Base-by-base conservation (phyloP, 2,113 vertebrate genomes). In the Silurus asotus region DNA sequence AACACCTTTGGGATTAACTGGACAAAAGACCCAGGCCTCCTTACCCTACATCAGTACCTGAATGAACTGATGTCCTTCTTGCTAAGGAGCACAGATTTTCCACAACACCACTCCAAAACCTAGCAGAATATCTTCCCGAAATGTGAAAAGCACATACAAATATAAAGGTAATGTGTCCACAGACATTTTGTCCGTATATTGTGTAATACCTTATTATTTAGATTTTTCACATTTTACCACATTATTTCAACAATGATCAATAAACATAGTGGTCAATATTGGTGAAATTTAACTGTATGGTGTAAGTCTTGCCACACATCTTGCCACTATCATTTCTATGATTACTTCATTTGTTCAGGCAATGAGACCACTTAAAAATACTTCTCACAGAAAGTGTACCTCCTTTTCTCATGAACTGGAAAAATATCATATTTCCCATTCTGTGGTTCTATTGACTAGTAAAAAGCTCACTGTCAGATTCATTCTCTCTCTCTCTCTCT, bases 361-460 rank as follows among this genome's bases (percentile, higher is more conserved):
- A 74, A 83, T 79, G 37, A 87, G 48, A 19, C 37, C 80, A 80
- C 53, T 15, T 20, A 85, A n/a, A 53, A 51, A 70, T 69, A 72
- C 23, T 78, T 70, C 48, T 69, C 49, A 55, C 61, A 78, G 28
- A 65, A 82, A 82, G 49, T 51, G 25, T 25, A n/a, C 25, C 28
- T 80, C 5, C 79, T 80, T 69, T 83, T 64, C 82, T 61, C 20
- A 13, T 83, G 51, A 84, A 69, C 78, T 20, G 84, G 84, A 89
- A 89, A 80, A 89, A 62, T 61, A 83, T 87, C 80, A 82, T 72
- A 87, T 70, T 89, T 89, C 88, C 84, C 69, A 75, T 70, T 80
- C 53, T 69, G 49, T 49, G 45, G 49, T 80, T 51, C n/a, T 87
- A 84, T 56, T 89, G 28, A 89, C 82, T 45, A 48, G 82, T 84